These are phyloP conservation scores for Aldrovandia affinis DNA, from an alignment of 2,797 vertebrate species.

Conservation along the genomic window DNA sequence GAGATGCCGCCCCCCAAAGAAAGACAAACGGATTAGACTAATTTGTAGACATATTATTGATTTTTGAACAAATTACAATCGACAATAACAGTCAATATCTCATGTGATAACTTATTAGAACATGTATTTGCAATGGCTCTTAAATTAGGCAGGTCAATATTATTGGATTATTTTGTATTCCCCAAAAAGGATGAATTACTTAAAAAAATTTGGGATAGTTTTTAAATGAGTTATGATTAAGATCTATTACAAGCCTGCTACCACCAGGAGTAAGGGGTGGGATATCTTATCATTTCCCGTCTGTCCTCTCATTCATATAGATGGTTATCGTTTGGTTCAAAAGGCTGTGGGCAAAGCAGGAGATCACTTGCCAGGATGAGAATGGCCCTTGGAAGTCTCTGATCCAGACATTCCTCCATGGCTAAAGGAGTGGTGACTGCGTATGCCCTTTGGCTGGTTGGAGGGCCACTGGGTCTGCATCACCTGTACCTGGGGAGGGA, in stretches of 20 bases:
- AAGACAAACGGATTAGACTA: no score
- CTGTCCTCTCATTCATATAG: neutral
- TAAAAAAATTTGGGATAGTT: neutral
- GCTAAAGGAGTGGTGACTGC: conserved; percentile 76
- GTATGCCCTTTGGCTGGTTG: conserved; percentile 78
- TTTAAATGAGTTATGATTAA: neutral
- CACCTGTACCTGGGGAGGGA: conserved; percentile 88
- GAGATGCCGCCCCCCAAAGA: no score
- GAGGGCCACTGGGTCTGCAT: conserved; percentile 82
- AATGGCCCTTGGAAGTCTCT: neutral
- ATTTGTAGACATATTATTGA: no score
- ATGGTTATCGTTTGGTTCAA: neutral
- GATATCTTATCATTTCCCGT: neutral
- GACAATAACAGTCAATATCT: no score
- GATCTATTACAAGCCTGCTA: neutral
- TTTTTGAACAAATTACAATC: no score
- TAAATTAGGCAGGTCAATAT: neutral
- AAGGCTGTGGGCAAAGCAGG: conserved; percentile 13
- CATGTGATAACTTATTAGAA: no score
- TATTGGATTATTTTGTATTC: neutral
- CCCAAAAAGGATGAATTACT: neutral
- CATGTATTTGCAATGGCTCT: no score
- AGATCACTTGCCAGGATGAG: conserved; percentile 12
- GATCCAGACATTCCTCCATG: conserved; percentile 55
- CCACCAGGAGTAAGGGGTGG: neutral